A percentile compares a stretch with the other conserved stretches of the same genome.
These are phyloP conservation scores for Bombus pyrosoma DNA, from an alignment of 1,140 invertebrate genomes.

Conservation along the genomic window DNA sequence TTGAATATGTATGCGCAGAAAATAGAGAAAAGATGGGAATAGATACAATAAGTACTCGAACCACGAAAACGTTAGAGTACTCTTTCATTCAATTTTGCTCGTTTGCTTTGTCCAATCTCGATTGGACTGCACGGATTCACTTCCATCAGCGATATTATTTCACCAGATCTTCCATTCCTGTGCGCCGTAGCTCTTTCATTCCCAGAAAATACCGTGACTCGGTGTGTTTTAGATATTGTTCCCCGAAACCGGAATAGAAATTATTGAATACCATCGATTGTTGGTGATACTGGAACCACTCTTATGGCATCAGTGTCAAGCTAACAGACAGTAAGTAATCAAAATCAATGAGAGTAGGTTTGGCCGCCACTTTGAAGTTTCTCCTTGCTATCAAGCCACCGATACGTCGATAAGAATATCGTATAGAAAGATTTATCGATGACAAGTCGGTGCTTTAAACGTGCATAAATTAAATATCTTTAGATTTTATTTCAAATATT, in stretches of 20 bases:
- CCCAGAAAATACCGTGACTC: slow-evolving; percentile 59
- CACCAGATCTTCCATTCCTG: slow-evolving; percentile 55
- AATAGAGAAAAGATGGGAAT: neutral
- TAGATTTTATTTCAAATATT: neutral
- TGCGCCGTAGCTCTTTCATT: slow-evolving; percentile 52
- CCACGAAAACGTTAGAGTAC: slow-evolving; percentile 28
- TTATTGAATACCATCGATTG: slow-evolving; percentile 48
- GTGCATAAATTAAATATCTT: neutral
- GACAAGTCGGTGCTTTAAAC: neutral
- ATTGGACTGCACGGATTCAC: slow-evolving; percentile 53
- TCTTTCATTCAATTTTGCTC: slow-evolving; percentile 46
- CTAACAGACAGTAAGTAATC: slow-evolving; percentile 21
- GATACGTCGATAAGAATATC: neutral
- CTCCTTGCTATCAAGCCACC: neutral
- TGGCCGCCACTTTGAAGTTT: neutral
- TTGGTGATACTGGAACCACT: slow-evolving; percentile 8
- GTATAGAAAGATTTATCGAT: neutral
- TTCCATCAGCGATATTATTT: slow-evolving; percentile 68
- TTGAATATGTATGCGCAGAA: neutral
- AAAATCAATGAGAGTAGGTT: slow-evolving; percentile 6
- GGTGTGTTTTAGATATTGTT: slow-evolving; percentile 63
- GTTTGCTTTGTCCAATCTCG: slow-evolving; percentile 61
- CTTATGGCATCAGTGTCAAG: neutral
- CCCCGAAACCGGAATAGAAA: slow-evolving; percentile 49
- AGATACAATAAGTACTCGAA: slow-evolving; percentile 30